Evolutionary conservation across 2,888 invertebrate genomes (phyloP).

Genomic region (Leptogaster cylindrica): DNA sequence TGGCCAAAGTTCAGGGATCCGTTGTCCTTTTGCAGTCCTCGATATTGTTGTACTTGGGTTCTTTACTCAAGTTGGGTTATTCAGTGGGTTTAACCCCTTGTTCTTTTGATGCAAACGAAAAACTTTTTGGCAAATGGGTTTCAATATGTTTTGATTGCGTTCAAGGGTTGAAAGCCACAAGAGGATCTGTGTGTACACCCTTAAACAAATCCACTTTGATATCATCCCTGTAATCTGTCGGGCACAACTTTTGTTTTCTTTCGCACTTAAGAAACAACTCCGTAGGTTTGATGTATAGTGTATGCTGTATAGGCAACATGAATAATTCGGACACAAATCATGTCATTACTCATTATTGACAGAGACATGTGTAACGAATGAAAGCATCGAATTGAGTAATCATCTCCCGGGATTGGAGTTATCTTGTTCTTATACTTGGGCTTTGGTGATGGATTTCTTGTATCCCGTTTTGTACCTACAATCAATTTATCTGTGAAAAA

Average conservation of each 20-base stretch:
- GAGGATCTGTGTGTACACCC: background rate
- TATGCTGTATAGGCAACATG: conserved; percentile 37
- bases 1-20: conserved; percentile 37
- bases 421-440: conserved; percentile 17
- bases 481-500: conserved; percentile 35
- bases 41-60: no score
- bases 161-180: conserved; percentile 9
- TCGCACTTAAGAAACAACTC: conserved; percentile 26
- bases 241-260: conserved; percentile 39
- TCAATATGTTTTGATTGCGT: conserved; percentile 24
- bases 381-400: conserved; percentile 44
- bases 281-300: conserved; percentile 42
- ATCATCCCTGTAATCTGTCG: conserved; percentile 38
- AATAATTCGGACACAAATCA: conserved; percentile 46
- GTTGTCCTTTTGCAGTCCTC: background rate
- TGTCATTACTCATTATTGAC: conserved; percentile 47
- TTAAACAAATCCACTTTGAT: conserved; percentile 24
- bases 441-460: conserved; percentile 32
- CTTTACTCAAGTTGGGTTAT: background rate
- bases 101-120: background rate
- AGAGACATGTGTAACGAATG: conserved; percentile 46
- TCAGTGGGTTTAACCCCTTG: conserved; percentile 17
- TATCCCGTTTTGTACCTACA: conserved; percentile 33
- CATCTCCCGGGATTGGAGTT: conserved; percentile 39
- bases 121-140: conserved; percentile 16